A percentile compares a stretch with the other conserved stretches of the same genome.
Evolutionary conservation across 2,113 vertebrate species (phyloP).

Genomic region (Oceanodroma tethys): DNA sequence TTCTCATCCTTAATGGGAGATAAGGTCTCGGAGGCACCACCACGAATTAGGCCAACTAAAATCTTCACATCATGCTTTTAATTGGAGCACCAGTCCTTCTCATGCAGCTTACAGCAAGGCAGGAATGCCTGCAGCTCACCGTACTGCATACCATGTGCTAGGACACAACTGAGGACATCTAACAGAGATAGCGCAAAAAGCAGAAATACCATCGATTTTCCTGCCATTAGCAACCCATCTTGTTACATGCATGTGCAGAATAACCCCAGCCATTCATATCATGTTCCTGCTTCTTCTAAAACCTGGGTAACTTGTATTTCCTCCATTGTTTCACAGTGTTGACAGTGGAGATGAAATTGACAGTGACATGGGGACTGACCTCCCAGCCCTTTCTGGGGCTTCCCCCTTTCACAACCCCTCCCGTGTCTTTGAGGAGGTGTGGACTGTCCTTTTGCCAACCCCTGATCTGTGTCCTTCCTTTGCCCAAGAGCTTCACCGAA

Average conservation of each 20-base stretch:
- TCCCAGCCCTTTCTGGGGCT: background rate
- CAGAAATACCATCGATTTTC: background rate
- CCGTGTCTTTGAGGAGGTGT: background rate
- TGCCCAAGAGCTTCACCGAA: background rate
- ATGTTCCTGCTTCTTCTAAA: background rate
- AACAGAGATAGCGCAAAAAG: background rate
- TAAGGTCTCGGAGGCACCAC: background rate
- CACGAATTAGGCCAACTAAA: background rate
- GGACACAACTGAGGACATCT: background rate
- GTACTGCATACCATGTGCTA: background rate
- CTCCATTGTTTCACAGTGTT: background rate
- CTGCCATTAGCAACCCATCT: background rate
- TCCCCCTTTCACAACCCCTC: background rate
- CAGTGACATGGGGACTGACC: background rate
- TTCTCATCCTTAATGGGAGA: background rate
- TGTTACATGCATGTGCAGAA: background rate
- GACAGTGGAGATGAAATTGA: background rate
- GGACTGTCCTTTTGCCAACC: background rate
- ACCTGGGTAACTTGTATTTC: background rate
- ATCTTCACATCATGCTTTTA: background rate
- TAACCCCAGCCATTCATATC: background rate
- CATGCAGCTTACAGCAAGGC: background rate
- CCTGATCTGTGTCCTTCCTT: background rate
- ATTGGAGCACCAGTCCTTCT: background rate
- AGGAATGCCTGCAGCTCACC: background rate